These are phyloP conservation scores for Cirrhinus molitorella DNA, from an alignment of 2,797 vertebrate genomes.

Conservation along the genomic window DNA sequence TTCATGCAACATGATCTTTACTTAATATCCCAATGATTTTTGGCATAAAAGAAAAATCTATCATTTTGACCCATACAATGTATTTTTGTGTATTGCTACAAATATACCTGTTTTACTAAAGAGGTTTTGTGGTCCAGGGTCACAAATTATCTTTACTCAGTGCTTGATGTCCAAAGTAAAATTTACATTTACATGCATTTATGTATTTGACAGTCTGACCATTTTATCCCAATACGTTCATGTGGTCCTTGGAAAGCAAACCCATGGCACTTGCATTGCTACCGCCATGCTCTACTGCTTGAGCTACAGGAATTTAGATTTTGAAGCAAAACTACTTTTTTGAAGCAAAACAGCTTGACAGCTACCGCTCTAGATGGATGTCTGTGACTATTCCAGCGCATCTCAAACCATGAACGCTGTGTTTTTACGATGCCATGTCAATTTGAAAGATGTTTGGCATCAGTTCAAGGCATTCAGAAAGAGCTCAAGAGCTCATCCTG, in stretches of 20 bases:
- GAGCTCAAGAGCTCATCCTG: background rate
- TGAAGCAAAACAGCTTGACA: conserved; percentile 12
- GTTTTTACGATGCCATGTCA: conserved; percentile 9
- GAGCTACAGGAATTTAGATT: background rate
- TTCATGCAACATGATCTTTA: too few species aligned
- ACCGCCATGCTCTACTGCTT: background rate
- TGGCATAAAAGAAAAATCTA: too few species aligned
- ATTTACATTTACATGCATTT: background rate
- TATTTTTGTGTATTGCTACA: too few species aligned
- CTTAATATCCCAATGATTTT: too few species aligned
- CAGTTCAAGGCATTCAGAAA: background rate
- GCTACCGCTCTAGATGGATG: conserved; percentile 6
- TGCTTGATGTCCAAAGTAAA: background rate
- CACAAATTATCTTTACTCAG: background rate
- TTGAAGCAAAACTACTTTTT: conserved; percentile 7
- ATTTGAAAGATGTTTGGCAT: background rate
- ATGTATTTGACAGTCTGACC: background rate
- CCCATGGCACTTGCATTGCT: background rate
- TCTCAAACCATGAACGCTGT: background rate
- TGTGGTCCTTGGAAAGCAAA: background rate
- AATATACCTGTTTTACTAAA: too few species aligned
- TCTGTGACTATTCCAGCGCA: background rate
- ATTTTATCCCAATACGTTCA: background rate
- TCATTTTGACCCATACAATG: too few species aligned
- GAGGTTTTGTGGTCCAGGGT: too few species aligned